Base-by-base conservation (phyloP, 1,140 invertebrate genomes). In the Orchesella cincta region DNA sequence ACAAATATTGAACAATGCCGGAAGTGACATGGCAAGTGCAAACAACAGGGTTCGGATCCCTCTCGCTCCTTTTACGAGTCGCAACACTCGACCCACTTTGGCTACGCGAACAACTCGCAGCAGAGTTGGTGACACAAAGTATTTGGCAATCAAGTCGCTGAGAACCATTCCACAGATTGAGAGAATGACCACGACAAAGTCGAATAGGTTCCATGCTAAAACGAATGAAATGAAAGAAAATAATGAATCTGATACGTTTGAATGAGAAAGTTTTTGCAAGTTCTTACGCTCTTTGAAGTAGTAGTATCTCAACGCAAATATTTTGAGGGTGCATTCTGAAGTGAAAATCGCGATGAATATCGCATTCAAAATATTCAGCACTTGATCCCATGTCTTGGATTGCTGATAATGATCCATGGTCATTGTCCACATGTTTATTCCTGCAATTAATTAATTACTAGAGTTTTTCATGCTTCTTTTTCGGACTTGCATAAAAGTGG, bases 221-320 rank as follows among this genome's bases (percentile, higher is more conserved):
- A 88, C 89, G 85, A 90, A 90, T 83, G 89, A 90, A 83, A 64
- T 64, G 12, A 12, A 64, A 64, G 12, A 64, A 85, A 2, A 90
- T 84, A 83, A 90, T 90, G 73, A 90, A 84, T 51, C 90, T 67
- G 90, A 85, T 39, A 86, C 86, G 39, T 46, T 46, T 8, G 39
- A 62, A 90, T 89, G 82, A 90, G 90, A 73, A 88, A 83, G 16
- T 87, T 82, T 96, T 89, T 98, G 98, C 83, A 98, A 90, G 89
- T 98, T 98, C 97, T 97, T 99, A 78, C 97, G 96, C 88, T 98
- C 95, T 87, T 74, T 96, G 90, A 99, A 98, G 89, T 98, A 99
- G 89, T 98, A 94, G 88, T 94, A 96, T 84, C 97, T 90, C 20
- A 81, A 73, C 1, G 80, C 80, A 75, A 81, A 81, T 20, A 82